Percentiles rank a stretch among this genome's conserved stretches.
Evolutionary conservation across 2,888 invertebrate species (phyloP).

Genomic region (Thereva unica): DNA sequence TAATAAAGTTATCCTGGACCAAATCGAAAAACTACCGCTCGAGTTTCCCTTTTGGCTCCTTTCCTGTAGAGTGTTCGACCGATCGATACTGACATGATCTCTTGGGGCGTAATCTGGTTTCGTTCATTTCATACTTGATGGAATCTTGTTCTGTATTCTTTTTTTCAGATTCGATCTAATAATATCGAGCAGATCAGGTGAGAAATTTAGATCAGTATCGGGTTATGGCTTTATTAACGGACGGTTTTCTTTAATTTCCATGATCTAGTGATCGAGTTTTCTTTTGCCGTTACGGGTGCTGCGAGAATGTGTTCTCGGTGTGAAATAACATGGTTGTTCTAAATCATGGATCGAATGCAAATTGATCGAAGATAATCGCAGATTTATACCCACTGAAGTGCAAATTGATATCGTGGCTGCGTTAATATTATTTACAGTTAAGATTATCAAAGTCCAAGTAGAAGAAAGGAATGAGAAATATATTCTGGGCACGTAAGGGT

Average conservation of each 20-base stretch:
- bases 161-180: too few relatives aligned
- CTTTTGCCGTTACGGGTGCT: conserved; percentile 13
- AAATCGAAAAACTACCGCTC: conserved; percentile 31
- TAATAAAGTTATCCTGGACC: conserved; percentile 41
- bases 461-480: too few relatives aligned
- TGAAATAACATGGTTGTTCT: too few relatives aligned
- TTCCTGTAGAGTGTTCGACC: not conserved
- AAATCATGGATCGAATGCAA: too few relatives aligned
- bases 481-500: too few relatives aligned
- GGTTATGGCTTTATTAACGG: conserved; percentile 39
- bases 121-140: not conserved
- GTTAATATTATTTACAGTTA: too few relatives aligned
- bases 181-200: conserved; percentile 20
- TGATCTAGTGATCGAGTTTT: conserved; percentile 36
- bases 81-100: conserved; percentile 15
- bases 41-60: not conserved
- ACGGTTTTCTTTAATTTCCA: conserved; percentile 15
- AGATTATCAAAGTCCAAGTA: too few relatives aligned
- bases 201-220: conserved; percentile 39
- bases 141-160: conserved; percentile 12
- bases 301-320: not conserved
- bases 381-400: too few relatives aligned
- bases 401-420: too few relatives aligned
- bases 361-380: too few relatives aligned
- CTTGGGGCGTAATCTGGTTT: conserved; percentile 20